These are phyloP conservation scores for Denticeps clupeoides DNA, from an alignment of 2,797 vertebrate genomes.

Conservation along the genomic window DNA sequence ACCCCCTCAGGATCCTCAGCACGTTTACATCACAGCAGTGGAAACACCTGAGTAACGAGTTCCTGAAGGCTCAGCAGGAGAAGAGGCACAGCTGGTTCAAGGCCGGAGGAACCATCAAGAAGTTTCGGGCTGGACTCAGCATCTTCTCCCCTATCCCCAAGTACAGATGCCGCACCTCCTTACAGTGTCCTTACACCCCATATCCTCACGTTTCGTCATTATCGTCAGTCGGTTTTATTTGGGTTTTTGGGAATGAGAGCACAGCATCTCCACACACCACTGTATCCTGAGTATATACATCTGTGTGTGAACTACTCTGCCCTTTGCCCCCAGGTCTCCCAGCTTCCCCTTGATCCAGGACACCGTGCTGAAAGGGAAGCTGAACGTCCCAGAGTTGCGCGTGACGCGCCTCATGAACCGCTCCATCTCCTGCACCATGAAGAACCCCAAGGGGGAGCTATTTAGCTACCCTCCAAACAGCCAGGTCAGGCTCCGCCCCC, in stretches of 20 bases:
- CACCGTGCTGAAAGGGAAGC: conserved; percentile 86
- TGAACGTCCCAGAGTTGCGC: conserved; percentile 83
- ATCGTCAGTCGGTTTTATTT: no score
- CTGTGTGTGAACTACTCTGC: background rate
- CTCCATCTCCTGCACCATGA: conserved; percentile 91
- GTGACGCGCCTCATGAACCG: conserved; percentile 94
- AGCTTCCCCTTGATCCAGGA: conserved; percentile 96
- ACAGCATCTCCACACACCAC: no score
- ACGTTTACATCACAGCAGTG: conserved; percentile 97
- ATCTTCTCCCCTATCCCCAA: conserved; percentile 98
- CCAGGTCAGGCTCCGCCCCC: conserved; percentile 64
- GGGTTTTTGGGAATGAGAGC: no score
- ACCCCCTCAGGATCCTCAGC: conserved; percentile 89
- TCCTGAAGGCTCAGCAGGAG: conserved; percentile 95
- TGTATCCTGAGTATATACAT: background rate
- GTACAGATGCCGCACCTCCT: conserved; percentile 54
- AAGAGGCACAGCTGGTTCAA: conserved; percentile 98
- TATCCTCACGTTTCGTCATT: no score
- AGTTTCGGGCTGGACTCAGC: conserved; percentile 93
- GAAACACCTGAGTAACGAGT: conserved; percentile 98
- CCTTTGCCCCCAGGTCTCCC: conserved; percentile 71
- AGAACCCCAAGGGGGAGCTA: conserved; percentile 91
- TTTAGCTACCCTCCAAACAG: conserved; percentile 85
- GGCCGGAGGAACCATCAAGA: conserved; percentile 94
- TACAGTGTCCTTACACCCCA: no score